These are phyloP conservation scores for Drosophila paranaensis DNA, from an alignment of 2,888 invertebrate genomes.

Conservation along the genomic window DNA sequence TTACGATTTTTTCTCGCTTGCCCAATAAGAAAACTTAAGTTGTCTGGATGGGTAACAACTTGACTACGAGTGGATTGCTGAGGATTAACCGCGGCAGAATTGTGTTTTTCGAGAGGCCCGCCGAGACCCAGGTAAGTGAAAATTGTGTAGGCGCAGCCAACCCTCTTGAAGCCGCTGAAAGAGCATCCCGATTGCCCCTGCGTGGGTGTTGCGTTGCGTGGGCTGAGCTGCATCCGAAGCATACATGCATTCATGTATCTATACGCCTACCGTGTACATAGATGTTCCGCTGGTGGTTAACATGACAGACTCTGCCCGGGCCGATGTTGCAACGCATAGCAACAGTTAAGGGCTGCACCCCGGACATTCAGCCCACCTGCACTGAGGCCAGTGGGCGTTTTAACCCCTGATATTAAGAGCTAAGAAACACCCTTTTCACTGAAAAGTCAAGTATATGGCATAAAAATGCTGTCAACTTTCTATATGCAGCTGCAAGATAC, in stretches of 20 bases:
- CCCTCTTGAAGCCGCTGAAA: not conserved
- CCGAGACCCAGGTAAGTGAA: slow-evolving; percentile 54
- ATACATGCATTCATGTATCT: not conserved
- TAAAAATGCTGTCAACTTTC: not conserved
- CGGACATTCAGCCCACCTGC: slow-evolving; percentile 39
- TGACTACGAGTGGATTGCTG: slow-evolving; percentile 32
- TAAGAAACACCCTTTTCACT: not conserved
- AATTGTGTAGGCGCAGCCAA: slow-evolving; percentile 10
- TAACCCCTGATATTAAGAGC: slow-evolving; percentile 1
- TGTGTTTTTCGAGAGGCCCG: slow-evolving; percentile 39
- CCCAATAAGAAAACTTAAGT: slow-evolving; percentile 7
- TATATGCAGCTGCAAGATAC: not conserved
- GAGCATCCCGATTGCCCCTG: slow-evolving; percentile 1
- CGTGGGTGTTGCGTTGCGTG: slow-evolving; percentile 30
- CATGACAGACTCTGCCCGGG: slow-evolving; percentile 13
- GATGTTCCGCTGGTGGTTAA: slow-evolving; percentile 8
- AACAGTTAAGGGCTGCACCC: slow-evolving; percentile 13
- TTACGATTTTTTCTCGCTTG: not conserved
- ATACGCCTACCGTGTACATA: not conserved
- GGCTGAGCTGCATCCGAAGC: slow-evolving; percentile 9
- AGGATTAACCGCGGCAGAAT: slow-evolving; percentile 33
- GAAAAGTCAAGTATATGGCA: not conserved
- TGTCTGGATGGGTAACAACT: slow-evolving; percentile 65
- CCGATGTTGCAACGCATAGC: slow-evolving; percentile 14
- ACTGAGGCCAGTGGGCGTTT: not conserved